phyloP scores from a whole-genome alignment of 1,140 invertebrate species.

The Wasmannia auropunctata region DNA sequence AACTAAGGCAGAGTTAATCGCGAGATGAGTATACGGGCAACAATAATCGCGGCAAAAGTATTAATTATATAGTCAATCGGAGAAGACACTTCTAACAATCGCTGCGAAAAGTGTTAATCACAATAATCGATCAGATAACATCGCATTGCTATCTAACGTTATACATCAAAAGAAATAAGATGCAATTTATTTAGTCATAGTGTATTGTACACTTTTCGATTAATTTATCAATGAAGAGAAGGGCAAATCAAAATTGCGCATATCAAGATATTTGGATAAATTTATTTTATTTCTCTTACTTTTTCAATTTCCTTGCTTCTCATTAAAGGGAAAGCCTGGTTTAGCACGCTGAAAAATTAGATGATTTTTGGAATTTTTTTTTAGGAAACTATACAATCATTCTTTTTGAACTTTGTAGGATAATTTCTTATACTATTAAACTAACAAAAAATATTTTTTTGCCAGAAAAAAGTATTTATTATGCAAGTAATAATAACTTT shows the following conservation, averaged over 20 bases:
- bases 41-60: neutral
- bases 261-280: neutral
- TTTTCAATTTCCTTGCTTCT: neutral
- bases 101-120: no score
- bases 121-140: neutral
- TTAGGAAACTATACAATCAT: no score
- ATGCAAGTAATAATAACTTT: no score
- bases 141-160: neutral
- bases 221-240: neutral
- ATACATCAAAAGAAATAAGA: neutral
- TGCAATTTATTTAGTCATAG: neutral
- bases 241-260: neutral
- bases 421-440: no score
- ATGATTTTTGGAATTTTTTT: no score
- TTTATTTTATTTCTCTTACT: conserved; percentile 7
- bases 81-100: neutral
- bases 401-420: no score
- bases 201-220: neutral
- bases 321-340: no score
- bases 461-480: no score
- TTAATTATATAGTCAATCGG: conserved; percentile 29
- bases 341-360: no score
- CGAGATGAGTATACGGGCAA: neutral
- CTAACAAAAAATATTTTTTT: no score
- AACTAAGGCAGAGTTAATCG: conserved; percentile 31